Evolutionary conservation across 2,797 vertebrate species (phyloP).

Genomic region (Rhynchotus rufescens): DNA sequence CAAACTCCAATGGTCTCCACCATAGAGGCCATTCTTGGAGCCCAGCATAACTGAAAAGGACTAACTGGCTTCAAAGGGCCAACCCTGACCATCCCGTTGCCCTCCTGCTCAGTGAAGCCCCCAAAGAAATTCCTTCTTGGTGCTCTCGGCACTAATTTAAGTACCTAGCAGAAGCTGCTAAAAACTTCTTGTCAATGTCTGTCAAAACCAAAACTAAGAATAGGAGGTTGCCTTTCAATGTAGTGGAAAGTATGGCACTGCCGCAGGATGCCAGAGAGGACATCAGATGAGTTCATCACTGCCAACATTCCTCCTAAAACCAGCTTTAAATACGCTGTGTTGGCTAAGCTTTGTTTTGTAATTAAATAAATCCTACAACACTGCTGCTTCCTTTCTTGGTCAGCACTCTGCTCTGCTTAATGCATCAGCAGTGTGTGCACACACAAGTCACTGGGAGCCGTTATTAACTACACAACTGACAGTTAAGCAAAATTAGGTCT

Average conservation of each 20-base stretch:
- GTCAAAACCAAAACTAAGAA: conserved; percentile 53
- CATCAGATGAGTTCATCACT: conserved; percentile 44
- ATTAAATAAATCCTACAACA: conserved; percentile 61
- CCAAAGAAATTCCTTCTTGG: neutral
- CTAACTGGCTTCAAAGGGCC: neutral
- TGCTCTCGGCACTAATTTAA: neutral
- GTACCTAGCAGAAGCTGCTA: neutral
- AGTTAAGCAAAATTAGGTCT: conserved; percentile 20
- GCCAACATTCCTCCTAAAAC: conserved; percentile 61
- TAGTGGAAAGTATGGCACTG: conserved; percentile 41
- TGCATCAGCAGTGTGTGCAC: neutral
- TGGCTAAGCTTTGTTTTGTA: conserved; percentile 61
- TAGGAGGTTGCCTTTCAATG: conserved; percentile 53
- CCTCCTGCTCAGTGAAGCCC: neutral
- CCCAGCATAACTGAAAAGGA: neutral
- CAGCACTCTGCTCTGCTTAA: conserved; percentile 46
- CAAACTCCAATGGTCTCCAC: neutral
- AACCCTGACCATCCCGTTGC: neutral
- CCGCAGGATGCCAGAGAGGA: conserved; percentile 50
- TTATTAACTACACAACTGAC: conserved; percentile 1
- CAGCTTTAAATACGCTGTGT: conserved; percentile 57
- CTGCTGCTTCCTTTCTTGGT: conserved; percentile 54
- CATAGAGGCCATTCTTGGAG: rapidly evolving
- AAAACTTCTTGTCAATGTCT: conserved; percentile 15
- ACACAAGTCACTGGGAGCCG: neutral